A percentile compares a stretch with the other conserved stretches of the same genome.
phyloP scores from a whole-genome alignment of 1,140 invertebrate genomes.

The Achatina immaculata region DNA sequence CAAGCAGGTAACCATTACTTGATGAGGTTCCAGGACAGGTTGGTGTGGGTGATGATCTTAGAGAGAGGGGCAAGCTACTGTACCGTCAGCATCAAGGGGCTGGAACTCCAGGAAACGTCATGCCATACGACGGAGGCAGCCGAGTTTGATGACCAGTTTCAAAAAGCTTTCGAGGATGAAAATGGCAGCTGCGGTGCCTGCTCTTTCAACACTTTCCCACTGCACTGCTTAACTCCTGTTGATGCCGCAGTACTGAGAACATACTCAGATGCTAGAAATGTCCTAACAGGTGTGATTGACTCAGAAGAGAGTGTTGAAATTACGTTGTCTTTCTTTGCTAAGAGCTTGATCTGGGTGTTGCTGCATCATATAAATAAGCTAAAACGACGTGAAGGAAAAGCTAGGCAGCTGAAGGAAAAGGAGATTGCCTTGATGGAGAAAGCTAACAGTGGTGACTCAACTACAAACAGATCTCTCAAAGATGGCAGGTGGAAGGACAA shows the following conservation, averaged over 20 bases:
- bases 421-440: slow-evolving; percentile 38
- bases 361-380: slow-evolving; percentile 66
- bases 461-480: neutral
- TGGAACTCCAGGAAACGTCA: slow-evolving; percentile 75
- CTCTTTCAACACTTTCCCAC: slow-evolving; percentile 62
- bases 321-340: slow-evolving; percentile 68
- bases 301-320: slow-evolving; percentile 68
- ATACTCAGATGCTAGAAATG: slow-evolving; percentile 73
- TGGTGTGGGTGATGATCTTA: slow-evolving; percentile 71
- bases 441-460: slow-evolving; percentile 6
- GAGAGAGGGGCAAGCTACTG: slow-evolving; percentile 71
- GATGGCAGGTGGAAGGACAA: slow-evolving; percentile 29
- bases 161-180: slow-evolving; percentile 67
- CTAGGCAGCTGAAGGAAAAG: slow-evolving; percentile 39
- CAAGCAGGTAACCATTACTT: slow-evolving; percentile 71
- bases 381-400: slow-evolving; percentile 52
- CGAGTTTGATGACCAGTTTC: slow-evolving; percentile 72
- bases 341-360: slow-evolving; percentile 71
- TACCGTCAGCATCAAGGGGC: slow-evolving; percentile 71
- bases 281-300: slow-evolving; percentile 73
- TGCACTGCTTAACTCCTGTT: slow-evolving; percentile 66
- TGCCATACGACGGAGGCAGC: slow-evolving; percentile 74
- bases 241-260: slow-evolving; percentile 63
- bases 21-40: slow-evolving; percentile 72
- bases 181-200: slow-evolving; percentile 40